Evolutionary conservation across 1,140 invertebrate genomes (phyloP).

Genomic region (Drosophila pandora): DNA sequence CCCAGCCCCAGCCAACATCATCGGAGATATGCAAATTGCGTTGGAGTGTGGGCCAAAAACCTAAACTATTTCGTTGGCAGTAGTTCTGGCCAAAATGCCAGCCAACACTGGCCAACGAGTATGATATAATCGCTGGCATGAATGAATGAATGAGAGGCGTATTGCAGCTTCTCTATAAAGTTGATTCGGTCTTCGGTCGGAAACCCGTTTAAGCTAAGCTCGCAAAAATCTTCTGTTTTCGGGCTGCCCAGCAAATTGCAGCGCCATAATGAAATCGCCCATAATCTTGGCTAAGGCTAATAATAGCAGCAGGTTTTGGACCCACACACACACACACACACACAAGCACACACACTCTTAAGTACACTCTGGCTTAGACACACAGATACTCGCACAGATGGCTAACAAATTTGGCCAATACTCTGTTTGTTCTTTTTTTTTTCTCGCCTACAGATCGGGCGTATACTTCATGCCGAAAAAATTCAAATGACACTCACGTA

Average conservation of each 20-base stretch:
- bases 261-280: conserved; percentile 65
- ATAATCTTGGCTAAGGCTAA: conserved; percentile 78
- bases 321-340: conserved; percentile 21
- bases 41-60: conserved; percentile 54
- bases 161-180: conserved; percentile 64
- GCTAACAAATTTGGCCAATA: conserved; percentile 41
- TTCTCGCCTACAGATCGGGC: conserved; percentile 31
- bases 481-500: conserved; percentile 79
- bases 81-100: conserved; percentile 72
- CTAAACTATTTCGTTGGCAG: conserved; percentile 16
- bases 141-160: conserved; percentile 70
- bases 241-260: conserved; percentile 55
- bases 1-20: background rate
- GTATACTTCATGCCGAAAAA: conserved; percentile 48
- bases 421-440: conserved; percentile 36
- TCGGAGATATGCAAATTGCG: conserved; percentile 46
- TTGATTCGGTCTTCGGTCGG: conserved; percentile 10
- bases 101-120: conserved; percentile 75
- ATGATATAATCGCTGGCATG: conserved; percentile 70
- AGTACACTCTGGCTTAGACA: conserved; percentile 17
- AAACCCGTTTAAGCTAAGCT: conserved; percentile 43
- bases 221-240: conserved; percentile 33
- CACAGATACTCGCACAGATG: conserved; percentile 43
- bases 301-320: conserved; percentile 78
- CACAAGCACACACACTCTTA: conserved; percentile 1